phyloP scores from a whole-genome alignment of 2,797 vertebrate genomes.

The Chloroceryle amazona region DNA sequence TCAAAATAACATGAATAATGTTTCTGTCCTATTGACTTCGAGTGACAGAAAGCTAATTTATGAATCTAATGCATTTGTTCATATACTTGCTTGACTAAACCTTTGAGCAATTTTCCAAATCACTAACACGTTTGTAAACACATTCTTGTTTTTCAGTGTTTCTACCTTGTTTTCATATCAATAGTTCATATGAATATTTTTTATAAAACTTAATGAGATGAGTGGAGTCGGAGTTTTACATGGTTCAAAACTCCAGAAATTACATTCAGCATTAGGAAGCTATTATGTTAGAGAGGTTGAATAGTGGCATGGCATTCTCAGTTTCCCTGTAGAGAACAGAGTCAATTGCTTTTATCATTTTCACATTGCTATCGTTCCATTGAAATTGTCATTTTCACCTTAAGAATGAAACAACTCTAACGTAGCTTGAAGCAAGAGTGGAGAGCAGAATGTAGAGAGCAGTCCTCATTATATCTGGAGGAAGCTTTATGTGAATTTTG shows the following conservation, averaged over 20 bases:
- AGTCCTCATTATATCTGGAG: neutral
- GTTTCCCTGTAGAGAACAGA: neutral
- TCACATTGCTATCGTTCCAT: neutral
- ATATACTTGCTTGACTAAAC: neutral
- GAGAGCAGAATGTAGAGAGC: neutral
- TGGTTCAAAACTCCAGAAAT: neutral
- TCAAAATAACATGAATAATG: neutral
- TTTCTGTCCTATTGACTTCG: neutral
- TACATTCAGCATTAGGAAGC: neutral
- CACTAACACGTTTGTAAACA: neutral
- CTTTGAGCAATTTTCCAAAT: neutral
- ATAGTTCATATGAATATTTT: neutral
- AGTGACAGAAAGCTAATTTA: neutral
- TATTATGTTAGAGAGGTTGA: neutral
- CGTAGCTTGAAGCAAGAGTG: neutral
- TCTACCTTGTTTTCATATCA: neutral
- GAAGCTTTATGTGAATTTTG: neutral
- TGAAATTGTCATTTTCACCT: slow-evolving; percentile 16
- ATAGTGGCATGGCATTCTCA: neutral
- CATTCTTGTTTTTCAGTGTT: neutral
- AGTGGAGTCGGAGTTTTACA: neutral
- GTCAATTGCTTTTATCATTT: neutral
- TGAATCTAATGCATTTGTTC: neutral
- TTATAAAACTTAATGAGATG: neutral
- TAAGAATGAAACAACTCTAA: neutral